Conservation (phyloP, 2,797 vertebrate genomes). For the Linurgus olivaceus region DNA sequence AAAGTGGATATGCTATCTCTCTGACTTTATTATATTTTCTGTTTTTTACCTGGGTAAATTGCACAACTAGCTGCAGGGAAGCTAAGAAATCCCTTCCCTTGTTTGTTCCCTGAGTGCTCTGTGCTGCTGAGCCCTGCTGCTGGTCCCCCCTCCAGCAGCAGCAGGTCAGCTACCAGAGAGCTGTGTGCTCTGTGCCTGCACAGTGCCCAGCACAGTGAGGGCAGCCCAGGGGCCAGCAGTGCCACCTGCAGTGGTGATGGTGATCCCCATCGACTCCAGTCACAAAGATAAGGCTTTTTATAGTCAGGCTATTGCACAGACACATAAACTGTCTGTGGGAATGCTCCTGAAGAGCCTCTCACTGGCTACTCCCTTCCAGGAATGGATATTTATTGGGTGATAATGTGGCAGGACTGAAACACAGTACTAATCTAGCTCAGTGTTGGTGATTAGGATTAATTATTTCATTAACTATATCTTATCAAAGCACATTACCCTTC, state of each 20-base stretch:
- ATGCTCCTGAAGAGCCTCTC: background rate
- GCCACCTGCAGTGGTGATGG: background rate
- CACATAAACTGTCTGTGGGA: background rate
- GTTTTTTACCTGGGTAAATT: background rate
- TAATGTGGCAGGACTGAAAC: background rate
- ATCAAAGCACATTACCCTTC: background rate
- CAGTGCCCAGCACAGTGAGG: background rate
- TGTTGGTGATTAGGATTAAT: background rate
- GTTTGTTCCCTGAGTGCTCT: background rate
- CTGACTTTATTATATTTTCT: background rate
- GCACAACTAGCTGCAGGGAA: background rate
- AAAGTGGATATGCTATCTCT: background rate
- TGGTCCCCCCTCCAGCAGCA: background rate
- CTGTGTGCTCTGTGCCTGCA: background rate
- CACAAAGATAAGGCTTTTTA: background rate
- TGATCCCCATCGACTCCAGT: background rate
- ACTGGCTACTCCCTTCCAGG: background rate
- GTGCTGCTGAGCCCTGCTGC: background rate
- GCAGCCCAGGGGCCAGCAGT: background rate
- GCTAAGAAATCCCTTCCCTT: background rate
- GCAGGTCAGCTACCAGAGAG: background rate
- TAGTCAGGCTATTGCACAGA: background rate
- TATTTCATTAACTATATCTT: conserved; percentile 17
- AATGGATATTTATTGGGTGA: background rate
- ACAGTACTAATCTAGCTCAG: background rate